Evolutionary conservation across 2,888 invertebrate species (phyloP), one percentile per base, ranked within the genome.

Genomic region (Ptychoptera albimana): DNA sequence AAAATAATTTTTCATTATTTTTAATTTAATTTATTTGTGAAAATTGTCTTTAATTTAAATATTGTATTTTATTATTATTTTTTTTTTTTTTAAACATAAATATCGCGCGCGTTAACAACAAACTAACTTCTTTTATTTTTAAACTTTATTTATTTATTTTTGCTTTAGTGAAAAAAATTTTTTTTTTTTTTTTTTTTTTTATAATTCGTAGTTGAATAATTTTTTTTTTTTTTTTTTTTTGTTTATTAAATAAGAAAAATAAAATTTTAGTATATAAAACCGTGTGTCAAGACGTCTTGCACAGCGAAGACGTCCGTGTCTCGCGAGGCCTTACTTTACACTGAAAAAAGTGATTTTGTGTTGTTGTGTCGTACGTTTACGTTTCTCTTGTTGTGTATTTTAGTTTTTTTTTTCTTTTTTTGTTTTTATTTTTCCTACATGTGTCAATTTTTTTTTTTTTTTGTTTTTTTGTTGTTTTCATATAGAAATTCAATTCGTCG

Each of bases 261-360:
- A 29, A 15, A 39, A 23, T 23, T 5, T 23, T 5, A 5, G 23
- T 23, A 23, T 23, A 23, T 23, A 36, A 36, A 36, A 36, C 36
- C 36, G 13, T 13, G n/a, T n/a, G 42, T 42, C 34, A 35, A 42
- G n/a, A 13, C n/a, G 39, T 8, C 23, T 23, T 23, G 23, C 23
- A 23, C 23, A 23, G 23, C 23, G 23, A 12, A 39, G 31, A 54
- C 57, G 50, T 61, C 64, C 59, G 60, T 55, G 57, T 60, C 55
- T 57, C 60, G 60, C 61, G 62, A 60, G 60, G 60, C 57, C 59
- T 61, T 58, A 63, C 60, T 62, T 57, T 60, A 64, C 61, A 63
- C 63, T 64, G 63, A 63, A 60, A 59, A 59, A 54, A 53, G 50
- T 55, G 23, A 23, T 23, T 23, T 23, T 23, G 23, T 23, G 23